Evolutionary conservation across 1,140 invertebrate genomes (phyloP).

Genomic region (Armadillidium nasatum): DNA sequence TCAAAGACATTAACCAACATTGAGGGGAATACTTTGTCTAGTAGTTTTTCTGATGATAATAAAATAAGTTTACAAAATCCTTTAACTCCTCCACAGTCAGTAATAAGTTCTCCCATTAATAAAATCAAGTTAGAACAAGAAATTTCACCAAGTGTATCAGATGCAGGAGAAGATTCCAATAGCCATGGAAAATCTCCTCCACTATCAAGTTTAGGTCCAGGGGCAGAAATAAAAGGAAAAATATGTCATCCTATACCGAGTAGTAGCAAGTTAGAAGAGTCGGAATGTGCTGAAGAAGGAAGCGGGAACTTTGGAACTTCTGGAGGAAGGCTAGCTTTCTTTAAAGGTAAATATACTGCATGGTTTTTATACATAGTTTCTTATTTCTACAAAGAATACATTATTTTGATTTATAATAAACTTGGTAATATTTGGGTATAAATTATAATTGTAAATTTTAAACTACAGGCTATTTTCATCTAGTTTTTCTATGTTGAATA

Average conservation of each 20-base stretch:
- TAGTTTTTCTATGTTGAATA: too few species aligned
- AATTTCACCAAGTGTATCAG: background rate
- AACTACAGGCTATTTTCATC: too few species aligned
- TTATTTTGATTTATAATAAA: too few species aligned
- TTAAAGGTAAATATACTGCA: background rate
- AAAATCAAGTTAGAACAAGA: constrained; percentile 2
- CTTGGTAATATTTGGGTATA: too few species aligned
- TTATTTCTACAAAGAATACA: too few species aligned
- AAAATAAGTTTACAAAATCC: background rate
- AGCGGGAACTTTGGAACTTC: background rate
- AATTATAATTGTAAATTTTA: too few species aligned
- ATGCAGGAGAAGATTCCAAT: background rate
- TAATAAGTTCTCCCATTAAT: background rate
- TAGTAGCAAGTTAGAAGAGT: background rate
- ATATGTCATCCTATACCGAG: constrained; percentile 1
- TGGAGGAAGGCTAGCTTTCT: background rate
- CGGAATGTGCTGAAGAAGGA: background rate
- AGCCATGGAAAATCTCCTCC: background rate
- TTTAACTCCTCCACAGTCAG: background rate
- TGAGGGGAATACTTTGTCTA: background rate
- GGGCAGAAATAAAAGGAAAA: background rate
- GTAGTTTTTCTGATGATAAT: background rate
- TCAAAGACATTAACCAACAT: background rate
- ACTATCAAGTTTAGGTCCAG: background rate
- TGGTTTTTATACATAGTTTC: too few species aligned